Evolutionary conservation across 2,888 invertebrate genomes (phyloP).

Genomic region (Scotopteryx bipunctaria): DNA sequence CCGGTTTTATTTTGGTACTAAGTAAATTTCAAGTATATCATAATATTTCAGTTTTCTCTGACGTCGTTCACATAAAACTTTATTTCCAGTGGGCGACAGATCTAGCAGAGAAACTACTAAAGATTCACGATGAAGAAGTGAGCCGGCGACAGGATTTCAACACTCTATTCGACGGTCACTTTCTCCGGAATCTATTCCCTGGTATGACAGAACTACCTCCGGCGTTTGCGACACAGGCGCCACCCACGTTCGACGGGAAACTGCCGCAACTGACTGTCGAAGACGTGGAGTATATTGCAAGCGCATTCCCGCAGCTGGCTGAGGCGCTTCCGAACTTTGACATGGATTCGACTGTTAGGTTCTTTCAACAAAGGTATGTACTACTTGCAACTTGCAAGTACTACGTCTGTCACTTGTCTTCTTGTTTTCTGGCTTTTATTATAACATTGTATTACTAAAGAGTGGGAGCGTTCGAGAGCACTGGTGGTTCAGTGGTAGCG

Average conservation of each 20-base stretch:
- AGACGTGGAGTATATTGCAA: constrained; percentile 86
- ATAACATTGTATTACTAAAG: too few relatives aligned
- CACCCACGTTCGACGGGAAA: constrained; percentile 88
- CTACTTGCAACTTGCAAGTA: too few relatives aligned
- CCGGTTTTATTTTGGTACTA: too few relatives aligned
- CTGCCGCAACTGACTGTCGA: constrained; percentile 85
- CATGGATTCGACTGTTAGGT: constrained; percentile 87
- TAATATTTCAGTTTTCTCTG: too few relatives aligned
- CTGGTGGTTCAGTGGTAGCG: too few relatives aligned
- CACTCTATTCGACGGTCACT: constrained; percentile 90
- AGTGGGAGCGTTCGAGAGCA: too few relatives aligned
- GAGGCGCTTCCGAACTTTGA: constrained; percentile 86
- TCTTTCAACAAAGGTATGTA: constrained; percentile 85
- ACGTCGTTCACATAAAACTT: too few relatives aligned
- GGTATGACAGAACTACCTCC: constrained; percentile 95
- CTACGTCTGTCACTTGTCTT: too few relatives aligned
- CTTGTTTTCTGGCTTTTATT: too few relatives aligned
- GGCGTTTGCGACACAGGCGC: constrained; percentile 91
- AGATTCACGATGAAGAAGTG: constrained; percentile 93
- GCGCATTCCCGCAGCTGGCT: constrained; percentile 86
- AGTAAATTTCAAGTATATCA: too few relatives aligned
- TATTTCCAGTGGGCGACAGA: constrained; percentile 90
- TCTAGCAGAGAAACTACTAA: constrained; percentile 89
- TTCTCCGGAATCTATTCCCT: constrained; percentile 93
- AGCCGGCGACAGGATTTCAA: constrained; percentile 90